phyloP scores from a whole-genome alignment of 2,797 vertebrate species.

The Chiroxiphia lanceolata region DNA sequence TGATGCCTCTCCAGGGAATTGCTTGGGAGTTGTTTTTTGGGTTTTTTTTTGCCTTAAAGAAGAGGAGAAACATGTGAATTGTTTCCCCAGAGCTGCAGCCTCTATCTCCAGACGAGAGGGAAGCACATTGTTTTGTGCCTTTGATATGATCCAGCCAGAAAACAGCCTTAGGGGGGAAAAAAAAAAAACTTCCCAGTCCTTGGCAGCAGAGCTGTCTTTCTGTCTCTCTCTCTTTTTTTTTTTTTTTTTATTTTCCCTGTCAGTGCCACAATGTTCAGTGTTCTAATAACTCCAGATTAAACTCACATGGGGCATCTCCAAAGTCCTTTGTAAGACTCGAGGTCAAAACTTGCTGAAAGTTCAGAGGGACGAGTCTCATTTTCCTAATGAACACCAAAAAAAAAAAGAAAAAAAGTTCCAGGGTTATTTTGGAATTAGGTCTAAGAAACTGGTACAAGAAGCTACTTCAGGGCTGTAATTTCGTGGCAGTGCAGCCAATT shows the following conservation, averaged over 20 bases:
- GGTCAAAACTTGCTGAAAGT: conserved; percentile 56
- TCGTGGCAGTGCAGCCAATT: background rate
- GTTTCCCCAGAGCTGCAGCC: conserved; percentile 43
- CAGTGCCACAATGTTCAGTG: conserved; percentile 5
- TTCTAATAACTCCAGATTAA: conserved; percentile 48
- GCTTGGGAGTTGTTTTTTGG: background rate
- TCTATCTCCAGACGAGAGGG: conserved; percentile 48
- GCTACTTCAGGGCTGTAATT: conserved; percentile 32
- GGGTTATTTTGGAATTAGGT: conserved; percentile 70
- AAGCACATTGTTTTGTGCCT: conserved; percentile 57
- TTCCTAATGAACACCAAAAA: conserved; percentile 9
- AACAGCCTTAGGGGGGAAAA: conserved; percentile 17
- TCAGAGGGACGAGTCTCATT: conserved; percentile 48
- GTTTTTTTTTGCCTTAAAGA: background rate
- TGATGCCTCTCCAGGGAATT: conserved; percentile 33
- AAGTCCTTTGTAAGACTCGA: conserved; percentile 63
- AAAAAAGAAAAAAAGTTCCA: conserved; percentile 19
- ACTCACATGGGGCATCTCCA: conserved; percentile 25
- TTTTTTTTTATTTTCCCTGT: background rate
- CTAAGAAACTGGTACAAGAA: conserved; percentile 68
- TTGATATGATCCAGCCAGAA: conserved; percentile 52
- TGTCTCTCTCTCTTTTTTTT: background rate
- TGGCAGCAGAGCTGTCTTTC: conserved; percentile 35
- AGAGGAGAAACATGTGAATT: conserved; percentile 34
- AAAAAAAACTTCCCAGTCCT: background rate